Percentiles rank a stretch among this genome's conserved stretches.
Evolutionary conservation across 2,113 vertebrate species (phyloP).

Genomic region (Fulmarus glacialis): DNA sequence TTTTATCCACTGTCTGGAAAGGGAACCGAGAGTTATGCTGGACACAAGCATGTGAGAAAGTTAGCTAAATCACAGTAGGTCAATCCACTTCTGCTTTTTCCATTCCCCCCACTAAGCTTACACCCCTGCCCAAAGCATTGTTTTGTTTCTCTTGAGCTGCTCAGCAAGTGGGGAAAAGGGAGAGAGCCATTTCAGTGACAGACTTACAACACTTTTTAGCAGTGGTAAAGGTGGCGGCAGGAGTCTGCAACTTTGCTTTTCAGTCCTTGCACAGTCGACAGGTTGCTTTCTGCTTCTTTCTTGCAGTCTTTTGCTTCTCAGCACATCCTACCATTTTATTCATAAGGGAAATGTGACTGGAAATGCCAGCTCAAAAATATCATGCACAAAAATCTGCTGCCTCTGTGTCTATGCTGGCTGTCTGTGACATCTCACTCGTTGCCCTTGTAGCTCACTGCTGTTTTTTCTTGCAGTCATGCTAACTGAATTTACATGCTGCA

Average conservation of each 20-base stretch:
- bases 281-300: slow-evolving; percentile 13
- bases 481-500: slow-evolving; percentile 63
- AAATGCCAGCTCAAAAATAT: slow-evolving; percentile 54
- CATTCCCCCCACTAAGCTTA: not conserved
- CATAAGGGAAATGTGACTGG: slow-evolving; percentile 9
- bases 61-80: not conserved
- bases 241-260: not conserved
- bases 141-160: not conserved
- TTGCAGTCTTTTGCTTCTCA: slow-evolving; percentile 2
- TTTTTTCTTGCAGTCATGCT: slow-evolving; percentile 36
- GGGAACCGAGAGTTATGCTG: not conserved
- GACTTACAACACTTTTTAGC: not conserved
- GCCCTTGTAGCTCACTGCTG: slow-evolving; percentile 48
- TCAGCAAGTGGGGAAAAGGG: not conserved
- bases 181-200: not conserved
- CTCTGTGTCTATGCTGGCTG: slow-evolving; percentile 39
- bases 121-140: not conserved
- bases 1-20: not conserved
- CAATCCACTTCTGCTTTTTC: not conserved
- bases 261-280: not conserved
- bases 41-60: not conserved
- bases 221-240: not conserved
- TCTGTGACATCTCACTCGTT: slow-evolving; percentile 35
- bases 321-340: not conserved
- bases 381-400: slow-evolving; percentile 45